Conservation (phyloP, 2,888 invertebrate species). For the Brenthis daphne region DNA sequence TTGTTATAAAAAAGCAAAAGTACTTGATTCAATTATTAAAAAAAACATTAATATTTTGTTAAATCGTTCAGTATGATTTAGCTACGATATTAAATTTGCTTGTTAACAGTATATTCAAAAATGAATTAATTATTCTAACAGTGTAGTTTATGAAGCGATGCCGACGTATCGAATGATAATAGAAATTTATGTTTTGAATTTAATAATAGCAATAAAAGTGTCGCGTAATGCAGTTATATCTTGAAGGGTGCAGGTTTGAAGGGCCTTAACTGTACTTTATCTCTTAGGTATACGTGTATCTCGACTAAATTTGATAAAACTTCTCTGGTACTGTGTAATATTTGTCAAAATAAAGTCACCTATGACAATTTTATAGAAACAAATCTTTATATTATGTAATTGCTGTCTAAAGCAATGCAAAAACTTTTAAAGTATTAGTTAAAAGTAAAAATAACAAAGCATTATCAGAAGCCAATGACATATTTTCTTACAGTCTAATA, state of each 20-base stretch:
- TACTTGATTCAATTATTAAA: background rate
- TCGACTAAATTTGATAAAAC: no score
- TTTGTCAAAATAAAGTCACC: no score
- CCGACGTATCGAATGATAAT: constrained; percentile 38
- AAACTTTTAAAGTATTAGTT: no score
- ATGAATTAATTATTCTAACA: constrained; percentile 38
- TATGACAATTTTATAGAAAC: no score
- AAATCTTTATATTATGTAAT: no score
- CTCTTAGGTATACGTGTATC: background rate
- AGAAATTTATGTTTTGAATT: constrained; percentile 52
- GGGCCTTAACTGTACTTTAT: constrained; percentile 16
- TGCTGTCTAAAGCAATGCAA: no score
- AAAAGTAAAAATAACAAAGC: no score
- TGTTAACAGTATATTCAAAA: constrained; percentile 14
- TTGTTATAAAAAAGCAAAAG: background rate
- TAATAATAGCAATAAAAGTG: constrained; percentile 49
- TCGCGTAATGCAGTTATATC: constrained; percentile 26
- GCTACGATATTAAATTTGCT: constrained; percentile 7
- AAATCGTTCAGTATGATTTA: background rate
- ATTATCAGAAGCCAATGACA: no score
- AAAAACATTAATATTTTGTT: background rate
- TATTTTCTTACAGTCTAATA: no score
- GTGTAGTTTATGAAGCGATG: constrained; percentile 38
- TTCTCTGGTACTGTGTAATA: no score
- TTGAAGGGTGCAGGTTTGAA: constrained; percentile 33